Conservation (phyloP, 1,140 invertebrate species). For the Branchinecta lindahli region DNA sequence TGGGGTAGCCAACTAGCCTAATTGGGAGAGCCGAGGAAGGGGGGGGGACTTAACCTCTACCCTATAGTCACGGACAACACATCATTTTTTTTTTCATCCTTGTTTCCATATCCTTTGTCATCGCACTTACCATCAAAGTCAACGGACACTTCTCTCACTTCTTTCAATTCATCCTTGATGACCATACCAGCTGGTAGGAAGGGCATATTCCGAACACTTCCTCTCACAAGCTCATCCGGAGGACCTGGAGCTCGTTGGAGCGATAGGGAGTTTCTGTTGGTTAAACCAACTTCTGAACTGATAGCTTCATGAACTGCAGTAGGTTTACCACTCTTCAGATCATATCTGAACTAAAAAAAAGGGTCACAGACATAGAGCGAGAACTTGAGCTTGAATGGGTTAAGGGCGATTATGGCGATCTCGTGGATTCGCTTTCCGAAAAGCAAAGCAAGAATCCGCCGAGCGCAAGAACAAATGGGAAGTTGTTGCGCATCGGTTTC, state of each 20-base stretch:
- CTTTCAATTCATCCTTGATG: constrained; percentile 22
- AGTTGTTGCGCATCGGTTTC: too few relatives aligned
- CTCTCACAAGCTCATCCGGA: constrained; percentile 42
- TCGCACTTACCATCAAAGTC: constrained; percentile 17
- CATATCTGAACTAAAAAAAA: constrained; percentile 40
- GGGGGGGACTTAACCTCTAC: too few relatives aligned
- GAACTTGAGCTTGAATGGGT: too few relatives aligned
- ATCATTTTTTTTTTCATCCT: too few relatives aligned
- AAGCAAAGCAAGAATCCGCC: too few relatives aligned
- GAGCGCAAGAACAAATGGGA: too few relatives aligned
- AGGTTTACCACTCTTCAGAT: constrained; percentile 51
- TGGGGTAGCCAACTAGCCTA: too few relatives aligned
- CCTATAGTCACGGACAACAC: too few relatives aligned
- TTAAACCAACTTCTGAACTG: constrained; percentile 42
- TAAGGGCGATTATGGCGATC: too few relatives aligned
- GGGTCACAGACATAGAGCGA: not conserved
- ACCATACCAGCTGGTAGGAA: constrained; percentile 58
- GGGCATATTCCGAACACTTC: constrained; percentile 51
- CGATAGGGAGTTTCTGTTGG: constrained; percentile 56
- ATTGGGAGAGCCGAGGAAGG: too few relatives aligned
- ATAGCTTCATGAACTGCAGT: constrained; percentile 49
- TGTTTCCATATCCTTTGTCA: too few relatives aligned
- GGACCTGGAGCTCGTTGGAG: constrained; percentile 45
- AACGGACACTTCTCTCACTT: constrained; percentile 20
- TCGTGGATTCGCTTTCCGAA: too few relatives aligned